A percentile compares a stretch with the other conserved stretches of the same genome.
These are phyloP conservation scores for Cephonodes hylas DNA, from an alignment of 2,888 invertebrate species.

Conservation along the genomic window DNA sequence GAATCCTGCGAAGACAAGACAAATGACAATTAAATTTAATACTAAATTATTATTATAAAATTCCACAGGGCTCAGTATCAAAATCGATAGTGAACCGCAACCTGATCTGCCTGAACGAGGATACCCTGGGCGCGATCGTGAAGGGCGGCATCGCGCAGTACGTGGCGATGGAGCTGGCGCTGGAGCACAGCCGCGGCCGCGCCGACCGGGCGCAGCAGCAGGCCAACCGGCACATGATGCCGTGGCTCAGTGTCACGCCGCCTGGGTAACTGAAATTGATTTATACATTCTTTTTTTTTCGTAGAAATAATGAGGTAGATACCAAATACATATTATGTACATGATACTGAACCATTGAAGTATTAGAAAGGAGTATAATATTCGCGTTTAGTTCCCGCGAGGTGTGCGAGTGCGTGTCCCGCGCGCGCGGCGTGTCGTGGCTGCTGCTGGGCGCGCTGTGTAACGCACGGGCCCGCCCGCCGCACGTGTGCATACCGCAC, in stretches of 20 bases:
- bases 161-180: constrained; percentile 95
- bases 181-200: constrained; percentile 91
- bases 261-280: constrained; percentile 50
- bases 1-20: too few relatives aligned
- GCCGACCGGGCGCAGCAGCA: constrained; percentile 39
- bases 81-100: constrained; percentile 78
- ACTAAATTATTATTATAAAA: too few relatives aligned
- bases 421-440: constrained; percentile 97
- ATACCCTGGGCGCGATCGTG: constrained; percentile 96
- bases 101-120: constrained; percentile 90
- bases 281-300: too few relatives aligned
- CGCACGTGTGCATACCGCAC: constrained; percentile 95
- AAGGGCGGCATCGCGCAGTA: constrained; percentile 97
- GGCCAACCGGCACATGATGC: constrained; percentile 76
- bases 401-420: constrained; percentile 96
- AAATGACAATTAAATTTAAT: too few relatives aligned
- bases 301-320: too few relatives aligned
- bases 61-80: constrained; percentile 67
- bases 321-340: too few relatives aligned
- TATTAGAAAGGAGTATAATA: too few relatives aligned
- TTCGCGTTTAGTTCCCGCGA: constrained; percentile 88
- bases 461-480: constrained; percentile 82
- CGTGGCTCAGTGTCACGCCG: constrained; percentile 86
- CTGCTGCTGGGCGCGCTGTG: constrained; percentile 96
- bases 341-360: too few relatives aligned